Conservation (phyloP, 2,888 invertebrate genomes). For the Aquatica leii region DNA sequence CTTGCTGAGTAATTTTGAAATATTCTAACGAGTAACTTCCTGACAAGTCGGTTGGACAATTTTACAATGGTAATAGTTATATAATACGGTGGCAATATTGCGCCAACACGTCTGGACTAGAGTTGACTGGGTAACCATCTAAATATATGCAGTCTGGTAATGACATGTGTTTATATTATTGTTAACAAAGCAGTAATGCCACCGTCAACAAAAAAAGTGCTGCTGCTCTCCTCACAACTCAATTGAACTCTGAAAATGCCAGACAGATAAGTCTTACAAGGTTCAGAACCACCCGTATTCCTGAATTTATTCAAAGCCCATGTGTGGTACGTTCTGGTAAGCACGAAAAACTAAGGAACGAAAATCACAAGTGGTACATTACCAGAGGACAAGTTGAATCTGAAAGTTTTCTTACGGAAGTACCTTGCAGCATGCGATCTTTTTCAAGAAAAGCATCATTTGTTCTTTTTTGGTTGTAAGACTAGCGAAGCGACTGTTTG, state of each 20-base stretch:
- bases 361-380: constrained; percentile 49
- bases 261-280: constrained; percentile 88
- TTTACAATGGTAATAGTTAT: constrained; percentile 89
- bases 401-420: constrained; percentile 83
- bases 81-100: constrained; percentile 93
- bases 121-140: constrained; percentile 84
- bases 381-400: constrained; percentile 72
- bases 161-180: constrained; percentile 90
- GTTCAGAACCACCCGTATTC: constrained; percentile 86
- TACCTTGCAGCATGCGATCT: constrained; percentile 75
- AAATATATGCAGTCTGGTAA: constrained; percentile 83
- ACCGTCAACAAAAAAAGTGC: constrained; percentile 92
- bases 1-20: constrained; percentile 89
- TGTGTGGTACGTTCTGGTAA: constrained; percentile 83
- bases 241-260: constrained; percentile 84
- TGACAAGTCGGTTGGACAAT: constrained; percentile 75
- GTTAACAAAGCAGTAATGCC: constrained; percentile 91
- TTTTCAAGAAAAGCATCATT: constrained; percentile 84
- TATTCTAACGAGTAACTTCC: constrained; percentile 78
- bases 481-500: constrained; percentile 76
- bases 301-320: constrained; percentile 82
- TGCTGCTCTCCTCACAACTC: constrained; percentile 89
- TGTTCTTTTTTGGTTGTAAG: constrained; percentile 74
- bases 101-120: constrained; percentile 85
- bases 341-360: constrained; percentile 61